Base-by-base conservation (phyloP, 2,113 vertebrate species). In the Gymnorhina tibicen region DNA sequence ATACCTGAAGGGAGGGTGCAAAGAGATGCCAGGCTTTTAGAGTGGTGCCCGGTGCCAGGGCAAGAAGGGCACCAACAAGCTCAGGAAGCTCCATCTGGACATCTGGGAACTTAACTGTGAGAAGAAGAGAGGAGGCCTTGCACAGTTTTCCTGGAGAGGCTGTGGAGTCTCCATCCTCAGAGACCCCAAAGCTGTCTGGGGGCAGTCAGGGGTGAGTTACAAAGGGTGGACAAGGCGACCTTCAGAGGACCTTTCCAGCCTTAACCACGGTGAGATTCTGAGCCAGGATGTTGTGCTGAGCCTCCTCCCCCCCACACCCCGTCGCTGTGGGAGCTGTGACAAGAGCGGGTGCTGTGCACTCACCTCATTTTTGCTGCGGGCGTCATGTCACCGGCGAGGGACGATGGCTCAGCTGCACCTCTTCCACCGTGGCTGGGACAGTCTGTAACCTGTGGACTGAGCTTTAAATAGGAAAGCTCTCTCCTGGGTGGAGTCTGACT, bases 381-480 rank as follows among this genome's bases (percentile, higher is more conserved):
- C 1, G 2, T 24, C 7, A 2, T 0, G 20, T n/a, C 32, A 1
- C n/a, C 0, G 4, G 23, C 0, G 0, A 30, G 66, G 60, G 50
- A 33, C 0, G 2, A 15, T 4, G 44, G 30, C 49, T 67, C 2
- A 22, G 42, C 42, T 44, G 59, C 2, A 3, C 5, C 30, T 66
- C 46, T 17, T 56, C 21, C 47, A 33, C 0, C 0, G 28, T 5
- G n/a, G 27, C 23, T 11, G 42, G 23, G 3, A 15, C 19, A 9
- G 28, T 7, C 9, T 44, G n/a, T 8, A 1, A 5, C 0, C 18
- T 7, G 0, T 1, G 1, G 16, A 1, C 37, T 30, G 28, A 13
- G 5, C 47, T 4, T 63, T 78, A 53, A 74, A 35, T 11, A 39
- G 14, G 8, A 3, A 24, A 32, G 7, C 3, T 11, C 11, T n/a